Conservation (phyloP, 2,888 invertebrate species). For the Lysandra coridon region DNA sequence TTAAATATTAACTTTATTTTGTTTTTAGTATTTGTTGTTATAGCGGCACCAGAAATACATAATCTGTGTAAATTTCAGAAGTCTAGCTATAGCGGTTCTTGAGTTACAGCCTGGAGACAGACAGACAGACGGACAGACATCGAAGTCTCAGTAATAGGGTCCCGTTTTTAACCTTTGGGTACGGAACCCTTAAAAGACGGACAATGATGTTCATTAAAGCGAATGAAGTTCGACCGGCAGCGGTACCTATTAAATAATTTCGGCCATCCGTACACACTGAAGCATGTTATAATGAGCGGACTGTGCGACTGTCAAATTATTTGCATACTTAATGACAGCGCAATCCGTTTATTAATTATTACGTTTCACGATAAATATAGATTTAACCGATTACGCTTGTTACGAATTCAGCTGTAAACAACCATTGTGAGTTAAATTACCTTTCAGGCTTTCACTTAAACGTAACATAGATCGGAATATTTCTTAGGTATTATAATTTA, state of each 20-base stretch:
- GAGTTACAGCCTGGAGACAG: too few species aligned
- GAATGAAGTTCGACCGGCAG: neutral
- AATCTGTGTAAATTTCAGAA: too few species aligned
- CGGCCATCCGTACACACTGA: neutral
- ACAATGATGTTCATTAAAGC: conserved; percentile 4
- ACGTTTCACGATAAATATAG: neutral
- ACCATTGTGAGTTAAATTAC: neutral
- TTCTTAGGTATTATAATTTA: too few species aligned
- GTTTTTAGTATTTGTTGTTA: too few species aligned
- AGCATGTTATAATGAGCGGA: conserved; percentile 10
- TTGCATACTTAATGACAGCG: conserved; percentile 18
- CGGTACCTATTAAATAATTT: neutral
- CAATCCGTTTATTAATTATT: conserved; percentile 16
- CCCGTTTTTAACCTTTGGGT: too few species aligned
- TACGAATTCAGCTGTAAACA: neutral
- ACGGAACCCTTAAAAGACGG: neutral
- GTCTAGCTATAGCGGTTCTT: too few species aligned
- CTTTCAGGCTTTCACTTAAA: neutral
- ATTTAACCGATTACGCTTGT: neutral
- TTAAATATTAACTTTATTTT: too few species aligned
- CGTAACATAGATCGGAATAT: neutral
- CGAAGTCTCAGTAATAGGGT: too few species aligned
- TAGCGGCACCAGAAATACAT: too few species aligned
- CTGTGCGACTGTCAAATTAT: conserved; percentile 21
- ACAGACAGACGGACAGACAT: too few species aligned